These are phyloP conservation scores for Ctenomys sociabilis DNA, from an alignment of 2,113 vertebrate species.

Conservation along the genomic window DNA sequence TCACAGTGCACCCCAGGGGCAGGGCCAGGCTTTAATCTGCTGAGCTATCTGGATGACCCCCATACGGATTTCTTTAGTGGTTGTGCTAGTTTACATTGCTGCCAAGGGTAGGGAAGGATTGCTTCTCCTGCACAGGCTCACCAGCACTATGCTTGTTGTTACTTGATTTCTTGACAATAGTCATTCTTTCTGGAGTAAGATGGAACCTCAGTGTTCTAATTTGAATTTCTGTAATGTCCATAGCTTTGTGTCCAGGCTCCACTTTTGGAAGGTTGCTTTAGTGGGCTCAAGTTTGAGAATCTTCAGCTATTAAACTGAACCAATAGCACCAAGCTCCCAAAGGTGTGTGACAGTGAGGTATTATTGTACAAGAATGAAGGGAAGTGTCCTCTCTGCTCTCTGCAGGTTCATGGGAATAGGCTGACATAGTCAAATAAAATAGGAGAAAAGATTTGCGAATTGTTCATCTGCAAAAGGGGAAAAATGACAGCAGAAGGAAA, in stretches of 20 bases:
- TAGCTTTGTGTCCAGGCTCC: slow-evolving; percentile 14
- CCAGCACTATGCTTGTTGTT: background rate
- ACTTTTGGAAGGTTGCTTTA: background rate
- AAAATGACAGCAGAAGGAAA: background rate
- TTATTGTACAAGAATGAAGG: background rate
- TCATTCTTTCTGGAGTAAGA: background rate
- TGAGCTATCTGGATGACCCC: too few relatives aligned
- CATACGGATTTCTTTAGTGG: background rate
- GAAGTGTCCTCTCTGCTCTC: background rate
- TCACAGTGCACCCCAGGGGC: too few relatives aligned
- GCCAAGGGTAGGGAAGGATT: background rate
- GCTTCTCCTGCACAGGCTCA: background rate
- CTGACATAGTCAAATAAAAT: background rate
- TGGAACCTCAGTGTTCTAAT: background rate
- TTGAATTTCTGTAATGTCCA: background rate
- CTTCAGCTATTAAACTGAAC: too few relatives aligned
- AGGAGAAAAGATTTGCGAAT: background rate
- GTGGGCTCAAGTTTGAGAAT: background rate
- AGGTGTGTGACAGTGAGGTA: background rate
- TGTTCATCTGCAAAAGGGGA: background rate
- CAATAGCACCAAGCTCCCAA: background rate
- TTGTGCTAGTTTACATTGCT: background rate
- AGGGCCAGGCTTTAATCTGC: too few relatives aligned
- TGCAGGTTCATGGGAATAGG: background rate
- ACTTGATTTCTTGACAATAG: background rate